Evolutionary conservation across 2,113 vertebrate species (phyloP).

Genomic region (Cyprinus carpio): DNA sequence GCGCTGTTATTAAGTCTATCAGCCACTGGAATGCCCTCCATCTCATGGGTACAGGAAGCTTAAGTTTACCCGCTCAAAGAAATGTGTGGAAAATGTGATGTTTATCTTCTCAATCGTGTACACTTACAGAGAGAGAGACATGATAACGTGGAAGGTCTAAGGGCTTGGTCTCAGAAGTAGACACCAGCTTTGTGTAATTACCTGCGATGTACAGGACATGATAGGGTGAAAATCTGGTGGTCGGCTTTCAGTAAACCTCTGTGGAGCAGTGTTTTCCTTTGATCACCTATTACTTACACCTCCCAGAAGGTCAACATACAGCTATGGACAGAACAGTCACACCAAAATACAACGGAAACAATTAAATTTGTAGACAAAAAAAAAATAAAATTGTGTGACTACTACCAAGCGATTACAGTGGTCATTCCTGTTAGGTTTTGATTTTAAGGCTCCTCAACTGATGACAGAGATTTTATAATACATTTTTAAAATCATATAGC

Average conservation of each 20-base stretch:
- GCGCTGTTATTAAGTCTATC: constrained; percentile 48
- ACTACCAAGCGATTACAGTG: background rate
- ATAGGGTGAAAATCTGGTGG: constrained; percentile 29
- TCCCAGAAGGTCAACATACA: background rate
- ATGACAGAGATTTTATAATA: background rate
- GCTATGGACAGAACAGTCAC: background rate
- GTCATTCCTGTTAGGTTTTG: background rate
- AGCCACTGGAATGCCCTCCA: constrained; percentile 39
- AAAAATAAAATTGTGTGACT: background rate
- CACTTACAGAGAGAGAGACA: background rate
- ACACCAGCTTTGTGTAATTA: constrained; percentile 53
- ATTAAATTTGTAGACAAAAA: background rate
- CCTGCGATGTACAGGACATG: constrained; percentile 52
- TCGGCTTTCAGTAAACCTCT: constrained; percentile 28
- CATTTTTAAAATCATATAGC: background rate
- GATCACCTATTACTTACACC: constrained; percentile 37
- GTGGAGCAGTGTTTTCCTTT: constrained; percentile 42
- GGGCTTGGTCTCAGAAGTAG: constrained; percentile 39
- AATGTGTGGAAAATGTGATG: constrained; percentile 8
- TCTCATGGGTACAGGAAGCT: constrained; percentile 43
- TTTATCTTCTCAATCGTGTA: constrained; percentile 9
- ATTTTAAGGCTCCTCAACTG: background rate
- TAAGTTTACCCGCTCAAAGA: constrained; percentile 41
- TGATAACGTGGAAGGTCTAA: constrained; percentile 31
- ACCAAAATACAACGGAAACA: background rate